Percentiles rank a stretch among this genome's conserved stretches.
phyloP scores from a whole-genome alignment of 53 echinoderm and acorn worm species.

The Actinopyga echinites region DNA sequence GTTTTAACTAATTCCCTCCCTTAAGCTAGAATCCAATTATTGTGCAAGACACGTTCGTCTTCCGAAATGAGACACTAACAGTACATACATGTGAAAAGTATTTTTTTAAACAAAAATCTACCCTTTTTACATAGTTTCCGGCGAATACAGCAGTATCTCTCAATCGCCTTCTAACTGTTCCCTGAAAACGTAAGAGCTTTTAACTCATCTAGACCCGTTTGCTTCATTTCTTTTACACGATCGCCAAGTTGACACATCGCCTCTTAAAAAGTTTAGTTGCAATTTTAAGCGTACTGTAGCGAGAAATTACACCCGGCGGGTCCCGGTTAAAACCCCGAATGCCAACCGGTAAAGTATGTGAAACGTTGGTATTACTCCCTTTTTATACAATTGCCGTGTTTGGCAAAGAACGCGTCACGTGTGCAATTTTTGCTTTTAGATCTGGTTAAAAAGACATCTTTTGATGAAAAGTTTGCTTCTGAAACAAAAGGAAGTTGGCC shows the following conservation, averaged over 20 bases:
- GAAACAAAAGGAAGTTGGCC: neutral
- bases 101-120: neutral
- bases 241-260: neutral
- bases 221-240: conserved; percentile 13
- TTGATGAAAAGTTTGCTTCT: neutral
- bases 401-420: no score
- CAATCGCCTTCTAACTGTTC: neutral
- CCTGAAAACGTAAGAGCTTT: conserved; percentile 16
- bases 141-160: no score
- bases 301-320: conserved; percentile 30
- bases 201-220: neutral
- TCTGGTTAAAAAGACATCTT: neutral
- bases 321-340: conserved; percentile 30
- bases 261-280: neutral
- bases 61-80: conserved; percentile 4
- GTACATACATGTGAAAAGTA: neutral
- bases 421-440: neutral
- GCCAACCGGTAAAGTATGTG: neutral
- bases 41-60: neutral
- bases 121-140: no score
- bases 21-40: conserved; percentile 28
- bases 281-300: conserved; percentile 27
- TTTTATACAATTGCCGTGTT: no score
- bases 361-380: no score
- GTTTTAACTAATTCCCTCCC: conserved; percentile 22